Percentiles rank a stretch among this genome's conserved stretches.
Evolutionary conservation across 2,113 vertebrate genomes (phyloP).

Genomic region (Ctenomys sociabilis): DNA sequence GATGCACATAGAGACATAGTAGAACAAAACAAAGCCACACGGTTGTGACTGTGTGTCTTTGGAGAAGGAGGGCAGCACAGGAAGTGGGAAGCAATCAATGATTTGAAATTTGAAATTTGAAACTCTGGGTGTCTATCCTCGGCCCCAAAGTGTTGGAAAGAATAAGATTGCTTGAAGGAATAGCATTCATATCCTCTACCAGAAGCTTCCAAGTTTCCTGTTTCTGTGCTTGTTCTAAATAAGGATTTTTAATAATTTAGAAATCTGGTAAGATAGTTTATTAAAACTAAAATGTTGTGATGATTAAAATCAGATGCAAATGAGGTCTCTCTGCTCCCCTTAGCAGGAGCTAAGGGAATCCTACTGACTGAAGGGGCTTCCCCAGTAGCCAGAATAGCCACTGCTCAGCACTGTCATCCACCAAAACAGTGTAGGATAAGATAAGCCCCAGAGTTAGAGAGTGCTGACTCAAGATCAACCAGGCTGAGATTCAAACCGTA

Average conservation of each 20-base stretch:
- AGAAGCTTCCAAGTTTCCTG: background rate
- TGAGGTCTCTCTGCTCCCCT: background rate
- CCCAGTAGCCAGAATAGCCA: background rate
- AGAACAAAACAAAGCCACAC: background rate
- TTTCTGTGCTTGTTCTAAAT: background rate
- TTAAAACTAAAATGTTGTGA: background rate
- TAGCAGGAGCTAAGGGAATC: background rate
- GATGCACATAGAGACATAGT: fast-evolving
- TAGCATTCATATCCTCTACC: background rate
- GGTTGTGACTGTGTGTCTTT: fast-evolving
- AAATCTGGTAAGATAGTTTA: background rate
- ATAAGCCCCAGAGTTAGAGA: background rate
- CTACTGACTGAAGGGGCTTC: background rate
- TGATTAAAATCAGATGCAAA: background rate
- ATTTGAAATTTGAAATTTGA: background rate
- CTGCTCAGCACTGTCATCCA: background rate
- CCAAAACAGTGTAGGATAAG: background rate
- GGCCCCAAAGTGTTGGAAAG: background rate
- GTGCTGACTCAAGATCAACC: fast-evolving
- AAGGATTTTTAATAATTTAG: background rate
- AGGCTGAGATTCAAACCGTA: too few relatives aligned
- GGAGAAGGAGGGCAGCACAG: fast-evolving
- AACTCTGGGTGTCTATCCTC: fast-evolving
- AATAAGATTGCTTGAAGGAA: background rate
- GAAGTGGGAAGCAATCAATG: background rate